Percentiles rank a stretch among this genome's conserved stretches.
Evolutionary conservation across 2,888 invertebrate species (phyloP).

Genomic region (Chydorus sphaericus): DNA sequence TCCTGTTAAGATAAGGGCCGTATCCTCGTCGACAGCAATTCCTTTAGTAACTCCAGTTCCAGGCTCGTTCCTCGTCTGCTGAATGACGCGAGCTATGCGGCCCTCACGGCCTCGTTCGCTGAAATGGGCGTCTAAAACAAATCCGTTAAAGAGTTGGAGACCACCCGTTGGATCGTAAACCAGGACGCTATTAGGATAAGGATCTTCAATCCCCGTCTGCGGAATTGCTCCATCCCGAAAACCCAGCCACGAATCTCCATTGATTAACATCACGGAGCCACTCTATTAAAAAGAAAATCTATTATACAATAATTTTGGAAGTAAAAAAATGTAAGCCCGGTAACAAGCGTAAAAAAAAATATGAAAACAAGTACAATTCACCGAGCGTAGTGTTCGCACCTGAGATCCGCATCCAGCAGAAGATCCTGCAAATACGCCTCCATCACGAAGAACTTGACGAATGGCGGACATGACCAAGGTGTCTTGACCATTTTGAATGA

Average conservation of each 20-base stretch:
- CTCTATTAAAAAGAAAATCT: no score
- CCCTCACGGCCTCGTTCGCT: constrained; percentile 14
- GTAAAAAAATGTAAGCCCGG: no score
- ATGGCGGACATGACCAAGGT: constrained; percentile 7
- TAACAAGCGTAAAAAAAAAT: no score
- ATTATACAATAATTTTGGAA: no score
- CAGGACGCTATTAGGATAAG: constrained; percentile 14
- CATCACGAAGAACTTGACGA: background rate
- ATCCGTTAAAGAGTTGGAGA: constrained; percentile 10
- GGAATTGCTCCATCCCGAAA: no score
- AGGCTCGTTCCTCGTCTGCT: constrained; percentile 2
- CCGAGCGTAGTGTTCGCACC: no score
- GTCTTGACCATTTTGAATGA: constrained; percentile 1
- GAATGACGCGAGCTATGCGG: constrained; percentile 4
- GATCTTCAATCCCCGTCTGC: no score
- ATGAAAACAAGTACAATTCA: no score
- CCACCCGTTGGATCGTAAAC: constrained; percentile 15
- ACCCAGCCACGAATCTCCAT: no score
- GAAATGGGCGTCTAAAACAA: constrained; percentile 15
- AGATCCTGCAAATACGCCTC: constrained; percentile 13
- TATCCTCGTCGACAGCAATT: constrained; percentile 13
- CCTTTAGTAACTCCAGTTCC: constrained; percentile 5
- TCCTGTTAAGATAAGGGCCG: background rate
- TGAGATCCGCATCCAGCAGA: constrained; percentile 15
- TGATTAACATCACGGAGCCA: no score